Conservation (phyloP, 2,113 vertebrate species). For the Astatotilapia flaviijosephi region DNA sequence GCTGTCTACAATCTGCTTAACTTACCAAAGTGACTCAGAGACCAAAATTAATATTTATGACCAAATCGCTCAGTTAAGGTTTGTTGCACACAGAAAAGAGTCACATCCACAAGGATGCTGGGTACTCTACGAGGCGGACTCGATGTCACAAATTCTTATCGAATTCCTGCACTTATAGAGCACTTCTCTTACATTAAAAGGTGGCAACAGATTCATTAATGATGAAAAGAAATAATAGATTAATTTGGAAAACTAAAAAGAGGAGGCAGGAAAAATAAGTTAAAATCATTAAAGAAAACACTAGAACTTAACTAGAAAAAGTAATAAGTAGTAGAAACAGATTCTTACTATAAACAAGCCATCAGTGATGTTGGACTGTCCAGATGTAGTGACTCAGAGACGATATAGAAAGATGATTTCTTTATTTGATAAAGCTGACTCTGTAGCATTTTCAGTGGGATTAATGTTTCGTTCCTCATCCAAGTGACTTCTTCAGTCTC, state of each 20-base stretch:
- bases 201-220: not conserved
- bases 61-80: not conserved
- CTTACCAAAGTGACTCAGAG: not conserved
- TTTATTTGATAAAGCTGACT: not conserved
- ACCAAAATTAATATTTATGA: slow-evolving; percentile 22
- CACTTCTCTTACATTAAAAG: not conserved
- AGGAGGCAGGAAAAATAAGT: not conserved
- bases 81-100: not conserved
- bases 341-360: not conserved
- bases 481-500: not conserved
- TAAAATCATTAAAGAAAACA: not conserved
- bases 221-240: not conserved
- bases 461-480: not conserved
- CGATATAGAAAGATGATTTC: accelerated
- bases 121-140: not conserved
- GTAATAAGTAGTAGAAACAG: not conserved
- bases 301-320: not conserved
- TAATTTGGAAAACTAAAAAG: not conserved
- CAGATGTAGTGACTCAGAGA: not conserved
- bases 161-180: not conserved
- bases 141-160: not conserved
- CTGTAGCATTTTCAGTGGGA: not conserved
- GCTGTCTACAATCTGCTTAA: slow-evolving; percentile 1
- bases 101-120: not conserved
- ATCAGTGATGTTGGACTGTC: not conserved